These are phyloP conservation scores for Drosophila kuntzei DNA, from an alignment of 2,888 invertebrate genomes.

Conservation along the genomic window DNA sequence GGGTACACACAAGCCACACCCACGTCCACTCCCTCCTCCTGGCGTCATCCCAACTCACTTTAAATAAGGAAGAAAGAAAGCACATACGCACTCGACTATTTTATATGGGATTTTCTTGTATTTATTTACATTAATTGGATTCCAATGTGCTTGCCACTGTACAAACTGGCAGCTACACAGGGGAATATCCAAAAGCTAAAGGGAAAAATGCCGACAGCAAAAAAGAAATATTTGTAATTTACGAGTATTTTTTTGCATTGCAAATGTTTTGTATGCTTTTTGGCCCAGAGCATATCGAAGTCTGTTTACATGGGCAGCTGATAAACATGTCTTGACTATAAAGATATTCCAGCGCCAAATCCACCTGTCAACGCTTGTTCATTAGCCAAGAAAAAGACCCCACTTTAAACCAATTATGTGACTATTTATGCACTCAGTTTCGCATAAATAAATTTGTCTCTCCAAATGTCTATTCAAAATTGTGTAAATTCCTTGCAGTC, in stretches of 20 bases:
- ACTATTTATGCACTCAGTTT: not conserved
- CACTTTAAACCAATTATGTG: constrained; percentile 1
- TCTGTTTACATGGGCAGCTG: constrained; percentile 1
- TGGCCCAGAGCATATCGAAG: constrained; percentile 8
- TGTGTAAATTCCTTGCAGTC: constrained; percentile 15
- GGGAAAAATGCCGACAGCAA: constrained; percentile 13
- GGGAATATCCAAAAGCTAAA: constrained; percentile 21
- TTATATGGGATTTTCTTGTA: constrained; percentile 65
- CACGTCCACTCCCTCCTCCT: not conserved
- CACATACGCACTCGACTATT: constrained; percentile 54
- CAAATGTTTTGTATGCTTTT: constrained; percentile 32
- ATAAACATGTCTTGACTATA: constrained; percentile 7
- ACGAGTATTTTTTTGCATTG: constrained; percentile 31
- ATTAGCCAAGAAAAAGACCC: not conserved
- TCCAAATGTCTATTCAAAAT: not conserved
- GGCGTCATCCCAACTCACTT: constrained; percentile 39
- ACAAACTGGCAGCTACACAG: constrained; percentile 21
- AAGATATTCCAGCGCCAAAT: not conserved
- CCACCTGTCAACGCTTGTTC: not conserved
- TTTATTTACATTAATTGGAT: constrained; percentile 80
- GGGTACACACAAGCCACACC: constrained; percentile 42
- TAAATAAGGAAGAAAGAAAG: constrained; percentile 60
- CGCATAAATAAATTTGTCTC: not conserved
- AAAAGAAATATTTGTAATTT: constrained; percentile 46
- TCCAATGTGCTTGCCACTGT: constrained; percentile 62